Conservation (phyloP, 2,797 vertebrate genomes). For the Antennarius maculatus region DNA sequence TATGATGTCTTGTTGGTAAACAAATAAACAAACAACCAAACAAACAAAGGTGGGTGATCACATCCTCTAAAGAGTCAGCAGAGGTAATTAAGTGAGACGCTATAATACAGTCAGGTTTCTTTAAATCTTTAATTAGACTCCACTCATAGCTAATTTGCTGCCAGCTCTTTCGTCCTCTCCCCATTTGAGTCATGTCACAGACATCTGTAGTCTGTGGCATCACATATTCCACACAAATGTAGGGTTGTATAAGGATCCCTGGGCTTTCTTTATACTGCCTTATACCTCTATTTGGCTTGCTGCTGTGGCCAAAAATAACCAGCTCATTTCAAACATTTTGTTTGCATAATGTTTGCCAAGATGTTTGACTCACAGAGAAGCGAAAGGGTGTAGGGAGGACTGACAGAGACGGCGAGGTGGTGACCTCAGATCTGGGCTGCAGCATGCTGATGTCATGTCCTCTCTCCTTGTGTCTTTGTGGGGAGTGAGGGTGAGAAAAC, state of each 20-base stretch:
- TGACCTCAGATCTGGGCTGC: constrained; percentile 60
- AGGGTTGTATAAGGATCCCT: constrained; percentile 49
- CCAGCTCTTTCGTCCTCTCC: constrained; percentile 29
- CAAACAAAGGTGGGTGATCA: too few relatives aligned
- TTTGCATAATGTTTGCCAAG: constrained; percentile 55
- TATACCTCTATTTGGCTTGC: constrained; percentile 53
- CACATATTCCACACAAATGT: constrained; percentile 38
- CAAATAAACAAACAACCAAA: too few relatives aligned
- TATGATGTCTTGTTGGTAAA: too few relatives aligned
- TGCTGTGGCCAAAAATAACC: constrained; percentile 64
- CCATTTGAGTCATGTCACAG: constrained; percentile 42
- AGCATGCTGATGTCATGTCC: constrained; percentile 56
- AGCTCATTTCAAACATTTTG: constrained; percentile 56
- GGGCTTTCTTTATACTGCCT: constrained; percentile 37
- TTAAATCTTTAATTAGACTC: constrained; percentile 14
- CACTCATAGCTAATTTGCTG: constrained; percentile 28
- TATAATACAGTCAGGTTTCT: constrained; percentile 21
- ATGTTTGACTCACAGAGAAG: constrained; percentile 52
- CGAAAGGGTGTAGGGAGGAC: constrained; percentile 47
- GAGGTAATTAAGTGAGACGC: constrained; percentile 18
- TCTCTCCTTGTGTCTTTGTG: constrained; percentile 23
- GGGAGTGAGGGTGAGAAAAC: constrained; percentile 8
- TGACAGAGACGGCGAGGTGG: constrained; percentile 51
- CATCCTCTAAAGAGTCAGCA: too few relatives aligned
- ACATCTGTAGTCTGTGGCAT: constrained; percentile 49